Evolutionary conservation across 2,888 invertebrate genomes (phyloP).

Genomic region (Ichneumoninae sp.): DNA sequence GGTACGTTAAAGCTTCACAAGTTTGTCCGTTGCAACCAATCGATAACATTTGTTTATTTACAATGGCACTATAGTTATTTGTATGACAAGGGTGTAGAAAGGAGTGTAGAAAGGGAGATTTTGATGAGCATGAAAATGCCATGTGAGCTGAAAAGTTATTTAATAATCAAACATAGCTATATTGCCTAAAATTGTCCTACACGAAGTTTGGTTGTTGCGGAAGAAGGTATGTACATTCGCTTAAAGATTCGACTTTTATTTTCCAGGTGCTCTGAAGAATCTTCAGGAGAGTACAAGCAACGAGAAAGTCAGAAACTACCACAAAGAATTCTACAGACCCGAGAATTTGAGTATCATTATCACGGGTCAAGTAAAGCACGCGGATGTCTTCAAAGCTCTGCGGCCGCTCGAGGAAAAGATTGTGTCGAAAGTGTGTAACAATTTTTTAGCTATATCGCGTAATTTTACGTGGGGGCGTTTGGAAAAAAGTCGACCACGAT

Average conservation of each 20-base stretch:
- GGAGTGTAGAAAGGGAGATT: too few species aligned
- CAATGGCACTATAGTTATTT: neutral
- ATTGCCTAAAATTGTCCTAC: neutral
- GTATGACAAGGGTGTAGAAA: too few species aligned
- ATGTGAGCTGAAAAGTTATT: too few species aligned
- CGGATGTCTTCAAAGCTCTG: constrained; percentile 91
- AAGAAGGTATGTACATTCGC: neutral
- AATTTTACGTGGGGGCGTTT: neutral
- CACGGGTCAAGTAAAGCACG: constrained; percentile 91
- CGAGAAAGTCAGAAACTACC: constrained; percentile 92
- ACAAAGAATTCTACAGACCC: constrained; percentile 94
- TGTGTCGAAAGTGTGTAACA: constrained; percentile 86
- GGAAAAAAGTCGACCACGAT: neutral
- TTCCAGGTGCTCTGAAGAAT: constrained; percentile 89
- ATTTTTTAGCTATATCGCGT: constrained; percentile 19
- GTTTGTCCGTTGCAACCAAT: neutral
- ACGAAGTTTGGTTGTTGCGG: too few species aligned
- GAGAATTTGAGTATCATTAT: constrained; percentile 94
- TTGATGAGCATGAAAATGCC: too few species aligned
- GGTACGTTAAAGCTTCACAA: constrained; percentile 84
- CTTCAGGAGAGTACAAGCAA: constrained; percentile 90
- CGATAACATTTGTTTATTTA: neutral
- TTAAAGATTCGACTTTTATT: neutral
- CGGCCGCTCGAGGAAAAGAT: constrained; percentile 91
- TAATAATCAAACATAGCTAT: neutral